These are phyloP conservation scores for Chauna torquata DNA, from an alignment of 2,113 vertebrate species.

Conservation along the genomic window DNA sequence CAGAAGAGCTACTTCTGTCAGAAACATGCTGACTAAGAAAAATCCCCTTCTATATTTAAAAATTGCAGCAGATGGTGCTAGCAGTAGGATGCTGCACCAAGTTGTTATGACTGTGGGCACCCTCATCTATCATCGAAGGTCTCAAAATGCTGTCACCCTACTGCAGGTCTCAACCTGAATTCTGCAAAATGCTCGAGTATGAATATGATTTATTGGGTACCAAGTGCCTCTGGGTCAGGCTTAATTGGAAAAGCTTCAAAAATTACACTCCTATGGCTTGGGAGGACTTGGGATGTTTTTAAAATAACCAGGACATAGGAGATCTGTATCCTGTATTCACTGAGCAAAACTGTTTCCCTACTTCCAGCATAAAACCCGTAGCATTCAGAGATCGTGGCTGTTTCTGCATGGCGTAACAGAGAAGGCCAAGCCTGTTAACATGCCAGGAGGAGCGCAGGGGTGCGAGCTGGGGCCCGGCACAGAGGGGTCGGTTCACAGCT, in stretches of 20 bases:
- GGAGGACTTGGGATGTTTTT: background rate
- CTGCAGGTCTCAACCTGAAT: background rate
- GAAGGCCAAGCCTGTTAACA: background rate
- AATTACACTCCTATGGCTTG: background rate
- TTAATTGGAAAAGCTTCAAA: background rate
- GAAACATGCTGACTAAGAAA: constrained; percentile 68
- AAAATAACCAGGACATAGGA: background rate
- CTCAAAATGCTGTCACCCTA: constrained; percentile 10
- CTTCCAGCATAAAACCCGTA: background rate
- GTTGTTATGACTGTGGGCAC: constrained; percentile 25
- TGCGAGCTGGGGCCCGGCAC: background rate
- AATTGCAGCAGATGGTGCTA: constrained; percentile 58
- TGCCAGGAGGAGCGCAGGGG: background rate
- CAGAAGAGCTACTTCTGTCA: constrained; percentile 45
- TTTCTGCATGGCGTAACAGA: background rate
- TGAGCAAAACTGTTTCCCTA: background rate
- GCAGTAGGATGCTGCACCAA: constrained; percentile 38
- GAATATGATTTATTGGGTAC: background rate
- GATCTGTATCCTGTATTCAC: background rate
- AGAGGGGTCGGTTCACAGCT: background rate
- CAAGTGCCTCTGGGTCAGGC: background rate
- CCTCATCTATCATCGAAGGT: constrained; percentile 27
- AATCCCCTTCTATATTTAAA: constrained; percentile 64
- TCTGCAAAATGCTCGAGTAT: background rate
- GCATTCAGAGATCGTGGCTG: background rate